A percentile compares a stretch with the other conserved stretches of the same genome.
phyloP scores from a whole-genome alignment of 2,888 invertebrate genomes.

The Gasteruption jaculator region DNA sequence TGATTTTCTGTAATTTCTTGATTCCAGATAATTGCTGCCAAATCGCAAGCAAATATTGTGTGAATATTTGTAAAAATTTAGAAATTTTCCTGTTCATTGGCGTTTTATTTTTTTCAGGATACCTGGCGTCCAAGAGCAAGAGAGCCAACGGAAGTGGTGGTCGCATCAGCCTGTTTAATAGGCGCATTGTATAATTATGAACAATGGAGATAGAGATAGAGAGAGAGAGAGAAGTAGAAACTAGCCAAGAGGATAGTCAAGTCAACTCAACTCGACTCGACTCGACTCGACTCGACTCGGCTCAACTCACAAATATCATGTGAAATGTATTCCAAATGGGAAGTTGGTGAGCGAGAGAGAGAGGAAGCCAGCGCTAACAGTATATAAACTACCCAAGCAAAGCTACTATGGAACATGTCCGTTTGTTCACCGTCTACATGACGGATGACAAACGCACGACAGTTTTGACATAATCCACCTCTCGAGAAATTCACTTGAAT shows the following conservation, averaged over 20 bases:
- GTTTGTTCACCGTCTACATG: conserved; percentile 42
- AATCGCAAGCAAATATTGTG: too few relatives aligned
- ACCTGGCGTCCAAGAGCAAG: conserved; percentile 24
- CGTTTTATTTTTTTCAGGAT: too few relatives aligned
- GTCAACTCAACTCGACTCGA: too few relatives aligned
- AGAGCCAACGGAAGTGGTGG: conserved; percentile 43
- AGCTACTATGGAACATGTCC: conserved; percentile 38
- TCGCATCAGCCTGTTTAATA: conserved; percentile 52
- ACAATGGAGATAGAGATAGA: conserved; percentile 40
- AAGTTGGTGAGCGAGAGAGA: conserved; percentile 11
- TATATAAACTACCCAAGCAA: too few relatives aligned
- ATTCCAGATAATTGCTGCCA: too few relatives aligned
- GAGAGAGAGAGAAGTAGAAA: conserved; percentile 16
- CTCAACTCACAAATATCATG: conserved; percentile 29
- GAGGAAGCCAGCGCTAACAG: too few relatives aligned
- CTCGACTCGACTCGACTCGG: too few relatives aligned
- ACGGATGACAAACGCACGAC: conserved; percentile 42
- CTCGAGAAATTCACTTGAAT: too few relatives aligned
- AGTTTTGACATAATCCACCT: conserved; percentile 41
- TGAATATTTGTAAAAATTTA: too few relatives aligned
- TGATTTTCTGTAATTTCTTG: too few relatives aligned
- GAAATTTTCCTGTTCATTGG: too few relatives aligned
- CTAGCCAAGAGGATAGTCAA: conserved; percentile 30
- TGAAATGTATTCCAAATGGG: conserved; percentile 29
- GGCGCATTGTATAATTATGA: conserved; percentile 52